Evolutionary conservation across 1,140 invertebrate genomes (phyloP).

Genomic region (Maconellicoccus hirsutus): DNA sequence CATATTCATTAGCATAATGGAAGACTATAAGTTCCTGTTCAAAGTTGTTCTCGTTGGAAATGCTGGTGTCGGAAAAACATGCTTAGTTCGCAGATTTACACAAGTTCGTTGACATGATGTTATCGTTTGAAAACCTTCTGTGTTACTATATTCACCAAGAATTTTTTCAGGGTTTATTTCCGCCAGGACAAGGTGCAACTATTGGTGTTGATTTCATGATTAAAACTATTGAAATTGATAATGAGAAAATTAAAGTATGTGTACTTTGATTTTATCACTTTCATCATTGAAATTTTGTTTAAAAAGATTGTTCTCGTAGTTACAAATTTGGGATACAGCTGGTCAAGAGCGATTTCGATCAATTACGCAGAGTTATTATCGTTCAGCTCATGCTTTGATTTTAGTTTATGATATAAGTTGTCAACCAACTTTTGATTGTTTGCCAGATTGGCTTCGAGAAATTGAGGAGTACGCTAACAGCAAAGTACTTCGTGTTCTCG

Average conservation of each 20-base stretch:
- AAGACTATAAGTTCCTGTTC: conserved; percentile 96
- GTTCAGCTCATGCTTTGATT: conserved; percentile 93
- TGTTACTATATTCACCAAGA: conserved; percentile 12
- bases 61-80: conserved; percentile 90
- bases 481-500: conserved; percentile 84
- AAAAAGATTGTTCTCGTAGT: conserved; percentile 42
- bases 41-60: conserved; percentile 94
- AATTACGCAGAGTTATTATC: conserved; percentile 95
- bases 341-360: conserved; percentile 95
- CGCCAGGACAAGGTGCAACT: conserved; percentile 93
- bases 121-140: no score
- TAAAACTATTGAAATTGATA: conserved; percentile 95
- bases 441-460: conserved; percentile 89
- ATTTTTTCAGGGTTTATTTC: conserved; percentile 68
- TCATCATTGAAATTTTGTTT: neutral
- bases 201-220: conserved; percentile 99
- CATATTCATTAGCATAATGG: conserved; percentile 48
- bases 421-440: conserved; percentile 91
- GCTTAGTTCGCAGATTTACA: conserved; percentile 78
- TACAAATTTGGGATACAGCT: conserved; percentile 97
- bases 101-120: conserved; percentile 40
- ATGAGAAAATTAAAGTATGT: conserved; percentile 92
- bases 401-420: conserved; percentile 96
- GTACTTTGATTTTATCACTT: neutral
- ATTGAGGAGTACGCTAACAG: conserved; percentile 93